Percentiles rank a stretch among this genome's conserved stretches.
phyloP scores from a whole-genome alignment of 2,113 vertebrate genomes.

The Rhinoptilus africanus region DNA sequence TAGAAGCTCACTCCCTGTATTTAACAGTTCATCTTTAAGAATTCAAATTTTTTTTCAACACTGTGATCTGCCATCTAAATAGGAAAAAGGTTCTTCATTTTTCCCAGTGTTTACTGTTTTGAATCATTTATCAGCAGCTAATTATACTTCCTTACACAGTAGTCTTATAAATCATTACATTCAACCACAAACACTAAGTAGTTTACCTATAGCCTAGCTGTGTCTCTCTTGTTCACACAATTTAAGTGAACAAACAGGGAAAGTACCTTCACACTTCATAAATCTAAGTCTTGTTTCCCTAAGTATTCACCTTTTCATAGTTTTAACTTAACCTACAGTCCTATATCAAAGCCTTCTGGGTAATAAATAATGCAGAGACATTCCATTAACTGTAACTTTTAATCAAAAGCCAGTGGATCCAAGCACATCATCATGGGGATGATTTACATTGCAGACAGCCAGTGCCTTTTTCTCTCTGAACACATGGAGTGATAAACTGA shows the following conservation, averaged over 20 bases:
- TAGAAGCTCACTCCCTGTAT: background rate
- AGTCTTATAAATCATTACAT: background rate
- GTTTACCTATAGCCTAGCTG: background rate
- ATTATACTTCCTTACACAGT: background rate
- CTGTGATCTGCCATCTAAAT: background rate
- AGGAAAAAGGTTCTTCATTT: background rate
- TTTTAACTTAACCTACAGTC: constrained; percentile 15
- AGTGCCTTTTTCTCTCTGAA: background rate
- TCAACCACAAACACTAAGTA: background rate
- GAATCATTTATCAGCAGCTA: background rate
- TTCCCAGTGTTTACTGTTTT: background rate
- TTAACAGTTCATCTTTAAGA: background rate
- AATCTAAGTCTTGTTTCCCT: background rate
- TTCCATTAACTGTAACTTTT: constrained; percentile 46
- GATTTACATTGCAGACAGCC: background rate
- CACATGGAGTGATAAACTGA: background rate
- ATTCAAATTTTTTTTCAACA: rapidly evolving
- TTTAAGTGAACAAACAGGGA: background rate
- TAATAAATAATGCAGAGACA: constrained; percentile 60
- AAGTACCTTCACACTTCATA: background rate
- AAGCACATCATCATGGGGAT: background rate
- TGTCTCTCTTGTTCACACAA: background rate
- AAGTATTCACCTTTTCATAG: constrained; percentile 11
- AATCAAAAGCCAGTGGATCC: constrained; percentile 33
- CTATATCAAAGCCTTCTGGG: constrained; percentile 4